Conservation (phyloP, 2,888 invertebrate species). For the Pollenia angustigena region DNA sequence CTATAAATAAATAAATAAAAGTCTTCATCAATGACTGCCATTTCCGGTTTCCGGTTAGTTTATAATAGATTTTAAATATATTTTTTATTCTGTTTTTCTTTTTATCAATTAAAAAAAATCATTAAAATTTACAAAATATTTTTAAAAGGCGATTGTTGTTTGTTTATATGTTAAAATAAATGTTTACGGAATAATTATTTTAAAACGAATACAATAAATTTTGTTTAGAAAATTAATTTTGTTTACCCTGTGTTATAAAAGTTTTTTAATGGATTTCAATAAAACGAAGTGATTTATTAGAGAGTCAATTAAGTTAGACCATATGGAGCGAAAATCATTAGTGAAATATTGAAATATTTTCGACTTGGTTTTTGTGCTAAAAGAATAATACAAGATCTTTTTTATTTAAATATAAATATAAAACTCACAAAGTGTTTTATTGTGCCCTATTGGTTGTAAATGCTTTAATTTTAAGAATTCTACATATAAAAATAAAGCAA, state of each 20-base stretch:
- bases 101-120: not conserved
- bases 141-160: not conserved
- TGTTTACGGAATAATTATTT: not conserved
- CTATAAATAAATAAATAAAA: not conserved
- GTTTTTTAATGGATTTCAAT: slow-evolving; percentile 16
- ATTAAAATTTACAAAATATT: no score
- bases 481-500: no score
- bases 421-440: no score
- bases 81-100: not conserved
- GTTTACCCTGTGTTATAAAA: slow-evolving; percentile 32
- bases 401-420: no score
- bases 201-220: not conserved
- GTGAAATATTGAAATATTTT: no score
- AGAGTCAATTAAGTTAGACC: slow-evolving; percentile 19
- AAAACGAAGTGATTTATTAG: slow-evolving; percentile 24
- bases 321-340: not conserved
- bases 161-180: not conserved
- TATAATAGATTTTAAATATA: not conserved
- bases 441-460: no score
- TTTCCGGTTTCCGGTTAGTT: slow-evolving; percentile 66
- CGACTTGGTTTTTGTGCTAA: no score
- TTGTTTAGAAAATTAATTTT: not conserved
- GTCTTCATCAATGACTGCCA: slow-evolving; percentile 15
- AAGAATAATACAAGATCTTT: no score
- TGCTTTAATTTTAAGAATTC: no score